Percentiles rank a stretch among this genome's conserved stretches.
Conservation (phyloP, 1,140 invertebrate species). For the Asobara japonica region DNA sequence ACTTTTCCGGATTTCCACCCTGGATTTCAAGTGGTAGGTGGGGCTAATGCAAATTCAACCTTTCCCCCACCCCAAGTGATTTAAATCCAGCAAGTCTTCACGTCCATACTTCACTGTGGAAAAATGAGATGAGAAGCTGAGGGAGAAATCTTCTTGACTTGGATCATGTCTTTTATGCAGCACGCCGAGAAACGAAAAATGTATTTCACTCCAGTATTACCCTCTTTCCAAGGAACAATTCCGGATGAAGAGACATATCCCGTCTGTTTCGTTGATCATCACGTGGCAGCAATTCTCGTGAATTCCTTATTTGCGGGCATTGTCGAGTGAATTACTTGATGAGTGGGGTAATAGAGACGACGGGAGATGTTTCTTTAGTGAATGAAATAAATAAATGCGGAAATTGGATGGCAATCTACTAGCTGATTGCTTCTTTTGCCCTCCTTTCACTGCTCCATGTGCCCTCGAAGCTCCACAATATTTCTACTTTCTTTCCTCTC, state of each 20-base stretch:
- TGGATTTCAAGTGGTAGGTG: not conserved
- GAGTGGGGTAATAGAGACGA: constrained; percentile 2
- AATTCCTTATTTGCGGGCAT: constrained; percentile 23
- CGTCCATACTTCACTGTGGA: not conserved
- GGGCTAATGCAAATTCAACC: not conserved
- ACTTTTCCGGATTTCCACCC: not conserved
- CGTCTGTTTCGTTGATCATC: constrained; percentile 8
- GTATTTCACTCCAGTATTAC: not conserved
- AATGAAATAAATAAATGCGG: constrained; percentile 1
- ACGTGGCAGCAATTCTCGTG: not conserved
- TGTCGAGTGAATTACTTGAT: constrained; percentile 16
- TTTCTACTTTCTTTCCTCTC: not conserved
- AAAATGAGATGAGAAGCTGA: not conserved
- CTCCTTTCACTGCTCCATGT: not conserved
- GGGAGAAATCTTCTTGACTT: not conserved
- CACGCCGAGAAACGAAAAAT: not conserved
- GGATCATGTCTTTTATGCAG: not conserved
- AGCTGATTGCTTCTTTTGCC: constrained; percentile 25
- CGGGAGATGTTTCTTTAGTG: not conserved
- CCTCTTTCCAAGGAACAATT: not conserved
- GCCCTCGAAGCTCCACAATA: no score
- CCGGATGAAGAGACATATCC: not conserved
- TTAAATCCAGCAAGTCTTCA: not conserved
- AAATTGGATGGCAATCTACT: constrained; percentile 27
- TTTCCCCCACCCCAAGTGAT: not conserved